A percentile compares a stretch with the other conserved stretches of the same genome.
Conservation (phyloP, 1,140 invertebrate species). For the Calycopis cecrops region DNA sequence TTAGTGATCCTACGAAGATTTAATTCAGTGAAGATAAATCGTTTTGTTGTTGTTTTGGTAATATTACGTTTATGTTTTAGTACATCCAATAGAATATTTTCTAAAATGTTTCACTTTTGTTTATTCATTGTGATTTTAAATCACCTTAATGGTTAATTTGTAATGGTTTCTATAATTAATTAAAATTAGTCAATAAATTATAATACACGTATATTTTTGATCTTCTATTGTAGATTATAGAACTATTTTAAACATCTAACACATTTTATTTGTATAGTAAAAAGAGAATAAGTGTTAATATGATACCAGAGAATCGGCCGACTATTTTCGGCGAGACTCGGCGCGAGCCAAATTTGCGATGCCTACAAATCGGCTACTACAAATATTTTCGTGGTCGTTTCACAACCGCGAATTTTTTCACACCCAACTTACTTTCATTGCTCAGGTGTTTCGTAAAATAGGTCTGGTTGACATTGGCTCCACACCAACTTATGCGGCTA, state of each 20-base stretch:
- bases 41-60: slow-evolving; percentile 34
- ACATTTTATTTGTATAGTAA: too few relatives aligned
- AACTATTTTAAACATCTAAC: too few relatives aligned
- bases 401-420: slow-evolving; percentile 51
- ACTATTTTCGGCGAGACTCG: slow-evolving; percentile 60
- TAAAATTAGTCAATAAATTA: too few relatives aligned
- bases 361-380: slow-evolving; percentile 59
- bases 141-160: too few relatives aligned
- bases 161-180: too few relatives aligned
- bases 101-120: too few relatives aligned
- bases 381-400: slow-evolving; percentile 66
- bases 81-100: background rate
- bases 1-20: background rate
- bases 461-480: slow-evolving; percentile 26
- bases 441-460: slow-evolving; percentile 17
- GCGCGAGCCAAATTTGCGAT: slow-evolving; percentile 70
- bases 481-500: slow-evolving; percentile 17
- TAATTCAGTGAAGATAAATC: slow-evolving; percentile 26
- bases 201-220: too few relatives aligned
- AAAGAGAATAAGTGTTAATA: slow-evolving; percentile 31
- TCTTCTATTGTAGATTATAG: too few relatives aligned
- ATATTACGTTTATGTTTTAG: too few relatives aligned
- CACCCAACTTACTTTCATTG: slow-evolving; percentile 22
- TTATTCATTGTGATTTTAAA: too few relatives aligned
- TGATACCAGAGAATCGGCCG: slow-evolving; percentile 52